phyloP scores from a whole-genome alignment of 2,888 invertebrate genomes.

The Rhorus exstirpatorius region DNA sequence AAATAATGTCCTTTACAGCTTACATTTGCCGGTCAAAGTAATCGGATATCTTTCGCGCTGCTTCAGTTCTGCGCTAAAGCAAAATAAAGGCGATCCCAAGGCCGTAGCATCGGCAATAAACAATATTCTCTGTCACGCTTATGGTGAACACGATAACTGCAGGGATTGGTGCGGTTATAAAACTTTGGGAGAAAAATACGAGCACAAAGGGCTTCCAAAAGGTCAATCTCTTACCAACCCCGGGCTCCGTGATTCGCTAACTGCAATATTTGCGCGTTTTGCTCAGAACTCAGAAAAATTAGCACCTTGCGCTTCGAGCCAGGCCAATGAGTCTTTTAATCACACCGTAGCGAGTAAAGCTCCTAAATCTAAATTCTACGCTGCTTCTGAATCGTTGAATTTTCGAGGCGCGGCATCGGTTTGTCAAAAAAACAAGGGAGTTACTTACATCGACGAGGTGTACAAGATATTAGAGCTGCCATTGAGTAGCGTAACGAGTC shows the following conservation, averaged over 20 bases:
- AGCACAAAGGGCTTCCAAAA: conserved; percentile 38
- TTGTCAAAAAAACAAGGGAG: conserved; percentile 43
- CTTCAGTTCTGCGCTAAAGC: conserved; percentile 61
- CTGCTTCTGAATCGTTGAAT: conserved; percentile 7
- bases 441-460: conserved; percentile 1
- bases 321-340: conserved; percentile 56
- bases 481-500: not conserved
- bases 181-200: conserved; percentile 25
- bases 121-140: conserved; percentile 71
- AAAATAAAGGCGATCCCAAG: conserved; percentile 58
- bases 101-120: conserved; percentile 55
- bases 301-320: conserved; percentile 61
- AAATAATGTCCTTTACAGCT: conserved; percentile 26
- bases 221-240: conserved; percentile 19
- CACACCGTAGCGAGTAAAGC: not conserved
- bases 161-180: conserved; percentile 68
- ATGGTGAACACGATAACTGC: conserved; percentile 68
- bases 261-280: conserved; percentile 13
- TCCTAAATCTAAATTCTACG: conserved; percentile 19
- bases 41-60: conserved; percentile 70
- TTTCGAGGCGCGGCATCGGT: conserved; percentile 13
- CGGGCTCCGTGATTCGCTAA: not conserved
- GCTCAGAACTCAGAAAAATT: conserved; percentile 55
- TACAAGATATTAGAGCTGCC: conserved; percentile 20
- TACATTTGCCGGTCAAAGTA: conserved; percentile 29